phyloP scores from a whole-genome alignment of 2,113 vertebrate genomes.

The Emydocephalus ijimae region DNA sequence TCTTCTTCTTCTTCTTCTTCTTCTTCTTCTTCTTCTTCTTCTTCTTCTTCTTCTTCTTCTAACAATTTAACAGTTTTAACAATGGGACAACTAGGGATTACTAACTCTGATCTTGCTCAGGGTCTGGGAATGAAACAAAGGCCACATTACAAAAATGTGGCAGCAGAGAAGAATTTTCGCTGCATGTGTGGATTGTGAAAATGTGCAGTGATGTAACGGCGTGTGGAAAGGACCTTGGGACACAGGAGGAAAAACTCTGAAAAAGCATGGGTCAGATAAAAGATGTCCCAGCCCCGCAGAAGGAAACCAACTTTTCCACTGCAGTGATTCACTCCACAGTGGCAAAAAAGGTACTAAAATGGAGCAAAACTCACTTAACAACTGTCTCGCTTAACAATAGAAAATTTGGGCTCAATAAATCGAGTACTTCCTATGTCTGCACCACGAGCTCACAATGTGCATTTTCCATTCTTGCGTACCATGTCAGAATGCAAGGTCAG shows the following conservation, averaged over 20 bases:
- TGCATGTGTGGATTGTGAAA: neutral
- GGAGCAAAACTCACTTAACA: no score
- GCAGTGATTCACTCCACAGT: no score
- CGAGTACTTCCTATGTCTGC: neutral
- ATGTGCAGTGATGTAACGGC: neutral
- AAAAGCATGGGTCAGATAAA: neutral
- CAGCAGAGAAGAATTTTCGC: neutral
- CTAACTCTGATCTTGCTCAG: neutral
- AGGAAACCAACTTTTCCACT: neutral
- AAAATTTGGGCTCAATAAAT: neutral
- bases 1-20: no score
- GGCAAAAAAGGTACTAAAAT: no score
- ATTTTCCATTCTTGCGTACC: neutral
- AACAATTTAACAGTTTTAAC: neutral
- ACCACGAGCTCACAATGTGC: neutral
- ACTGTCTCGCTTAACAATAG: neutral
- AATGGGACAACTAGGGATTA: neutral
- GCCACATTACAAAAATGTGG: neutral
- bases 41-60: no score
- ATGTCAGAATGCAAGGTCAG: neutral
- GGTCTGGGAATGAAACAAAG: neutral
- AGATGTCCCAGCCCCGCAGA: neutral
- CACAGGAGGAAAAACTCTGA: neutral
- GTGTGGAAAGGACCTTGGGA: no score
- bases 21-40: no score